Conservation (phyloP, 2,113 vertebrate species). For the Caranx ignobilis region DNA sequence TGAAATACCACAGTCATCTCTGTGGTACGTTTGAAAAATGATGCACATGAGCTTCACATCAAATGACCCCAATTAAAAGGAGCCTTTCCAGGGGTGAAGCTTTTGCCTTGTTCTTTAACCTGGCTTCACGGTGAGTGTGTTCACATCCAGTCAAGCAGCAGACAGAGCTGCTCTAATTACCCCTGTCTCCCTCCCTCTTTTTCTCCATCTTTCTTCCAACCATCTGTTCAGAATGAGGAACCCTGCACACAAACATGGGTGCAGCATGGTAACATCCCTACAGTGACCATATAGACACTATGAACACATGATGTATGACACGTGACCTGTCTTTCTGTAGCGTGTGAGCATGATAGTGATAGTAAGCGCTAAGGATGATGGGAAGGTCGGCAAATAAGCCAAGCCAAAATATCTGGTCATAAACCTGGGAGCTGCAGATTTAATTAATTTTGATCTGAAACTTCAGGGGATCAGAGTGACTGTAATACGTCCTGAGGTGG, state of each 20-base stretch:
- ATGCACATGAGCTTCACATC: constrained; percentile 84
- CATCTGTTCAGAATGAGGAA: constrained; percentile 79
- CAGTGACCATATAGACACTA: no score
- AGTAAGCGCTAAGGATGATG: not conserved
- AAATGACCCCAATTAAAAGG: constrained; percentile 91
- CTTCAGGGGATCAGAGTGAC: not conserved
- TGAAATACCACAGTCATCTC: constrained; percentile 29
- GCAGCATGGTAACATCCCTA: constrained; percentile 1
- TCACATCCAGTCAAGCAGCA: constrained; percentile 88
- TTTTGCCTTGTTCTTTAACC: constrained; percentile 88
- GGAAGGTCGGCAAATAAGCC: not conserved
- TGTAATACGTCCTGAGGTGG: not conserved
- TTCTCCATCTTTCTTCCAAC: constrained; percentile 55
- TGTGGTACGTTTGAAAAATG: constrained; percentile 30
- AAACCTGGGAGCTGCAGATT: not conserved
- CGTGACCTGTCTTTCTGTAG: not conserved
- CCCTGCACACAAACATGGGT: constrained; percentile 36
- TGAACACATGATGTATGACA: not conserved
- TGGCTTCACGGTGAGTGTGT: constrained; percentile 87
- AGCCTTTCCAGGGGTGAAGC: constrained; percentile 84
- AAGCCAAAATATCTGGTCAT: not conserved
- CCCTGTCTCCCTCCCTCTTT: constrained; percentile 63
- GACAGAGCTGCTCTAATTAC: constrained; percentile 80
- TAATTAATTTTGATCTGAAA: not conserved
- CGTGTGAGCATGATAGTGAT: no score